A percentile compares a stretch with the other conserved stretches of the same genome.
Conservation (phyloP, 2,888 invertebrate species). For the Tetragonisca angustula region DNA sequence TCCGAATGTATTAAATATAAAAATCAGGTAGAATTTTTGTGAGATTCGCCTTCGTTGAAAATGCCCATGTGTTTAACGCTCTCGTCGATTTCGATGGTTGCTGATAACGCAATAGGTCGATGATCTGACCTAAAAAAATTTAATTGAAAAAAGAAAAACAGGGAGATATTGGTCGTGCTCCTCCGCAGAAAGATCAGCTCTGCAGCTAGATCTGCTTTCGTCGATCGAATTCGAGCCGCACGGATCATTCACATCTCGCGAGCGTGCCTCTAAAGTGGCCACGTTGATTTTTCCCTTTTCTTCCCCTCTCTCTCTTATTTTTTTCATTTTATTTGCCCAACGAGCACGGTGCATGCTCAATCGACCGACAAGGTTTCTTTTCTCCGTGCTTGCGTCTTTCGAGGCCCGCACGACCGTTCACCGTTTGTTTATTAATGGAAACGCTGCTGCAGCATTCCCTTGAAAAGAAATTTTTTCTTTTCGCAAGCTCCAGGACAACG, state of each 20-base stretch:
- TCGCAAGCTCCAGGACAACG: neutral
- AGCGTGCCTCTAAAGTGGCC: neutral
- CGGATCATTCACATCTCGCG: neutral
- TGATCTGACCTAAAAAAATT: no score
- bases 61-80: no score
- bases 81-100: no score
- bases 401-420: neutral
- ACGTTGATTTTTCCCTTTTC: neutral
- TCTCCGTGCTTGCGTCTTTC: neutral
- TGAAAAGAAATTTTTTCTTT: neutral
- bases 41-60: no score
- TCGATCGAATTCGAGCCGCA: neutral
- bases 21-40: no score
- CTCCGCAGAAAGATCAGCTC: neutral
- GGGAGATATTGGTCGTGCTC: neutral
- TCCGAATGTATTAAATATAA: no score
- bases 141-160: no score
- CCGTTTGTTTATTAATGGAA: conserved; percentile 7
- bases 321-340: neutral
- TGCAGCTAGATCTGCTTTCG: neutral
- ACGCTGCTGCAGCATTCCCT: neutral
- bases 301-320: neutral
- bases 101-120: no score
- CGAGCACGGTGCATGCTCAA: neutral
- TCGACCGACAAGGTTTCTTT: neutral